Evolutionary conservation across 2,797 vertebrate species (phyloP).

Genomic region (Huso huso): DNA sequence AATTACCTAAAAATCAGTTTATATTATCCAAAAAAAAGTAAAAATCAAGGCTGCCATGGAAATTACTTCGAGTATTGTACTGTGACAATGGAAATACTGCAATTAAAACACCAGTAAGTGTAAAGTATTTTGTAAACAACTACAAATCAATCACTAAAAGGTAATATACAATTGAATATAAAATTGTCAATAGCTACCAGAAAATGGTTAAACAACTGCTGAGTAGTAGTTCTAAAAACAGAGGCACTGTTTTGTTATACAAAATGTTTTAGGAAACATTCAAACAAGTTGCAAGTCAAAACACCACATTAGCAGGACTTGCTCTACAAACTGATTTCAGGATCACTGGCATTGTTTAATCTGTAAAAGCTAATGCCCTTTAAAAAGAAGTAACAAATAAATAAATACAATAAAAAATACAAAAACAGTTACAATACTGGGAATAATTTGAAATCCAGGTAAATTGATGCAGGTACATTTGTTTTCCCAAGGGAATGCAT

Average conservation of each 20-base stretch:
- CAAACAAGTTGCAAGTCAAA: constrained; percentile 73
- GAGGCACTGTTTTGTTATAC: constrained; percentile 78
- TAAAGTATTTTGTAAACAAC: constrained; percentile 65
- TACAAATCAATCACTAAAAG: constrained; percentile 62
- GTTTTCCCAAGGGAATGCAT: constrained; percentile 4
- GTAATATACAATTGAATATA: constrained; percentile 77
- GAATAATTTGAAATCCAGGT: constrained; percentile 21
- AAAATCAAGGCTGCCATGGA: constrained; percentile 73
- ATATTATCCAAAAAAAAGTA: constrained; percentile 66
- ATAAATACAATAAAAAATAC: constrained; percentile 1
- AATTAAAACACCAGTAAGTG: constrained; percentile 64
- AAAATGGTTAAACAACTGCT: constrained; percentile 75
- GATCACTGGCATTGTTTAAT: neutral
- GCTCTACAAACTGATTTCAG: constrained; percentile 36
- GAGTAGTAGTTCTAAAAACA: constrained; percentile 81
- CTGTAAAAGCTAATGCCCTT: constrained; percentile 16
- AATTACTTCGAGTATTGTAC: constrained; percentile 60
- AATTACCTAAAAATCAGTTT: constrained; percentile 74
- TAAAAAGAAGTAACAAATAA: constrained; percentile 28
- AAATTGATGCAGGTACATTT: constrained; percentile 12
- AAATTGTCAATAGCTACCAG: constrained; percentile 79
- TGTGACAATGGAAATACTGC: constrained; percentile 73
- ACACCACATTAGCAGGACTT: constrained; percentile 38
- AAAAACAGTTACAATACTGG: constrained; percentile 26
- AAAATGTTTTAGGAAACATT: constrained; percentile 77